Base-by-base conservation (phyloP, 1,140 invertebrate genomes). In the Drosophila truncata region DNA sequence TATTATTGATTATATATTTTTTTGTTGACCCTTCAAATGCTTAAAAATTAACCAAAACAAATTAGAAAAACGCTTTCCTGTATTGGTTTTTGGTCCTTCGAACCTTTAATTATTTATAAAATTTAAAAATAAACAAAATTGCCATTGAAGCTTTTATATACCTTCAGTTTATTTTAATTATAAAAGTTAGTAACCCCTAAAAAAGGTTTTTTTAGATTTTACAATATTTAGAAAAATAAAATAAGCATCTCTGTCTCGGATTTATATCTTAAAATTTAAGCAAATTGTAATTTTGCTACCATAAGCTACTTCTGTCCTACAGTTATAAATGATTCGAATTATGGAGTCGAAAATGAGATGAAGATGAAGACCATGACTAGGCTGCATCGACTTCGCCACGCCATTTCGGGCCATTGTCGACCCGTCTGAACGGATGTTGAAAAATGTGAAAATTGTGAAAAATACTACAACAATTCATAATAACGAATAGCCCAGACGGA, bases 401-500 rank as follows among this genome's bases (percentile, higher is more conserved):
- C 27, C 29, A 41, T 41, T 29, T 66, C 39, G 23, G 27, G 44
- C 52, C 31, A 47, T 66, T 66, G 58, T 70, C 25, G n/a, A 14
- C 14, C 58, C 18, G 49, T 13, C 49, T 10, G 42, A 46, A 42
- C 64, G 57, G 49, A 44, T 76, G 79, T 72, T 80, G 66, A 79
- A 55, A 80, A 76, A 87, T 86, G 79, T 83, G 70, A 60, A 78
- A 78, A 81, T 83, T 83, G 61, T 76, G 70, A 81, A 86, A 66
- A 79, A 64, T 79, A 63, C 63, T 47, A 47, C 27, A 87, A 69
- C 83, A 64, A 79, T 77, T 61, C 55, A 58, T 67, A 66, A 59
- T 70, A 62, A 58, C 55, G 57, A 78, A 62, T 69, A 20, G 50
- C 39, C 37, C 13, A 46, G 72, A 49, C 65, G 82, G 78, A 84